Evolutionary conservation across 2,113 vertebrate species (phyloP), one percentile per base, ranked within the genome.

Genomic region (Cichladusa arquata): DNA sequence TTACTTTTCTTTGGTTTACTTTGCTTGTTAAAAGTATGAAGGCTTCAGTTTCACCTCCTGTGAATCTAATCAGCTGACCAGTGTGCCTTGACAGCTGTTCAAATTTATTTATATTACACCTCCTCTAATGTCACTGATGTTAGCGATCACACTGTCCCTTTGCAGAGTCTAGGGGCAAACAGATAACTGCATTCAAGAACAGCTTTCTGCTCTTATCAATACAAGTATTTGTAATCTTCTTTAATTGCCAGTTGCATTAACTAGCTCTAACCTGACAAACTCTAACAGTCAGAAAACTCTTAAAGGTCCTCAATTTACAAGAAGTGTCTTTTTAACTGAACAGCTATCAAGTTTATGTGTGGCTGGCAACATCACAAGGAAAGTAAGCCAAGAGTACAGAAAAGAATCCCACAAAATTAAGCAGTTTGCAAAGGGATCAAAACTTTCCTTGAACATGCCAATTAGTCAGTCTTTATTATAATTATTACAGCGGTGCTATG

Each of bases 11-110:
- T 67, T 36, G 16, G 17, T 79, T 81, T 76, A 65, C 29, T 80
- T 62, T 23, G 34, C 53, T 91, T 89, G 70, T 81, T 61, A 58
- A 65, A 88, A 36, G 33, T 33, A 20, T 20, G 40, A 72, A 86
- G 70, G 47, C 51, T 89, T 91, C 82, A 58, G 57, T 88, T 96
- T 92, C 90, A 96, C 61, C 91, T 73, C 60, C 64, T 77, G 26
- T 91, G 66, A 92, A 91, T 95, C 48, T 61, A 71, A 78, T 82
- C 92, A 96, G 88, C 95, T 96, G 94, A 95, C 93, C 38, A 62
- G 93, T 69, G 84, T 84, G 92, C 67, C 79, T 78, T 67, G 72
- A 95, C 98, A 98, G 98, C 98, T 98, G 98, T 97, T 98, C 94
- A 95, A 76, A 93, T 95, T 98, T 97, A 97, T 99, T 98, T 97